These are phyloP conservation scores for Pristionchus maxplancki DNA, from an alignment of 2,888 invertebrate species.

Conservation along the genomic window DNA sequence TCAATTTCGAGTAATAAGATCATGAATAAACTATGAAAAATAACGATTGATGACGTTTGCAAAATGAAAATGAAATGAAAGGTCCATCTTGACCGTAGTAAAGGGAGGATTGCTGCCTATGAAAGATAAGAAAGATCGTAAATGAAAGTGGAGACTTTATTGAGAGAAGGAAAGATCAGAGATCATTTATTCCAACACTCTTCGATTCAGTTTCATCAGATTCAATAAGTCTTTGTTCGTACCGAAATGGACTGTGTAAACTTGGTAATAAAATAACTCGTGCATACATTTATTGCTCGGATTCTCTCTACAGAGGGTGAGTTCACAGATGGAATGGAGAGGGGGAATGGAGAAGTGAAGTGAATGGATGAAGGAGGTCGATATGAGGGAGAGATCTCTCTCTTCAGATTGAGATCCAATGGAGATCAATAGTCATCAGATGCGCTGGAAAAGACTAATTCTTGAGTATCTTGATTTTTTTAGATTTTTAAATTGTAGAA, in stretches of 20 bases:
- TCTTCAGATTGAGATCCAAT: neutral
- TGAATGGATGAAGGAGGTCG: slow-evolving; percentile 31
- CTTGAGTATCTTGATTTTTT: neutral
- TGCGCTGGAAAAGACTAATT: neutral
- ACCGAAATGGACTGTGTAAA: neutral
- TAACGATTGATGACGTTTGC: neutral
- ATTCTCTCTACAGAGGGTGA: slow-evolving; percentile 18
- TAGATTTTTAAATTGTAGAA: neutral
- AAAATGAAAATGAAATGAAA: neutral
- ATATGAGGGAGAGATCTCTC: neutral
- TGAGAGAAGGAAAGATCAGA: slow-evolving; percentile 10
- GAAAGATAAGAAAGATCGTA: slow-evolving; percentile 17
- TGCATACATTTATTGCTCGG: slow-evolving; percentile 37
- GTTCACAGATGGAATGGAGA: slow-evolving; percentile 17
- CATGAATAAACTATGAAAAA: neutral
- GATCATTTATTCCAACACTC: neutral
- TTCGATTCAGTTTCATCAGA: neutral
- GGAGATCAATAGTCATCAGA: neutral
- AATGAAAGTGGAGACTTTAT: slow-evolving; percentile 32
- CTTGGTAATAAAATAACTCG: too few species aligned
- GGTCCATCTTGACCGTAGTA: neutral
- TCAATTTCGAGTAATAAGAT: neutral
- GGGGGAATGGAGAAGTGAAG: neutral
- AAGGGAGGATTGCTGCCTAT: neutral
- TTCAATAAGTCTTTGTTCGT: neutral